Conservation (phyloP, 2,113 vertebrate genomes). For the Agapornis roseicollis region DNA sequence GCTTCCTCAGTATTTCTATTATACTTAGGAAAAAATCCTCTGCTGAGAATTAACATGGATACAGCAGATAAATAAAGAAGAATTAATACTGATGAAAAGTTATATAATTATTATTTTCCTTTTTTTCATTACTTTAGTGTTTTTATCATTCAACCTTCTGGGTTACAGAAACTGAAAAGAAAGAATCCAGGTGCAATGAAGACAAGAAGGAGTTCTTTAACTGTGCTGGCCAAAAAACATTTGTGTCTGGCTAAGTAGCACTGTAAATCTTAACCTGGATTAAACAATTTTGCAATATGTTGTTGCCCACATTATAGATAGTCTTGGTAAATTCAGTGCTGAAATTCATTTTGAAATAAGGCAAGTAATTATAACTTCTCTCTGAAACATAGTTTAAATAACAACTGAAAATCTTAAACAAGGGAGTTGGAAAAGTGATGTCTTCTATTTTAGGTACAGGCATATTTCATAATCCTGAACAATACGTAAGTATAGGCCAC, state of each 20-base stretch:
- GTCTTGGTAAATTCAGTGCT: not conserved
- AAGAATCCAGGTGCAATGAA: not conserved
- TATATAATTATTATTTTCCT: too few relatives aligned
- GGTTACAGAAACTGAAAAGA: not conserved
- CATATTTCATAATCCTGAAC: not conserved
- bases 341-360: not conserved
- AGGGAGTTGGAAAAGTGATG: not conserved
- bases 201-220: not conserved
- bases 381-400: not conserved
- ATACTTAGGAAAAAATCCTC: not conserved
- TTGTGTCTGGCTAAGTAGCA: not conserved
- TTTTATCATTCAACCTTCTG: not conserved
- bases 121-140: not conserved
- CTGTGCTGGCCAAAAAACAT: not conserved
- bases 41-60: not conserved
- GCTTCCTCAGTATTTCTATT: not conserved
- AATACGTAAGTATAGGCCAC: not conserved
- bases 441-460: not conserved
- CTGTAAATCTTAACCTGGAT: not conserved
- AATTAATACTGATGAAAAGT: not conserved
- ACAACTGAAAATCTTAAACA: not conserved
- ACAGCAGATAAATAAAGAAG: not conserved
- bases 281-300: not conserved
- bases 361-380: not conserved
- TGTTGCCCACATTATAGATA: not conserved